Percentiles rank a stretch among this genome's conserved stretches.
Conservation (phyloP, 1,140 invertebrate species). For the Cepaea nemoralis region DNA sequence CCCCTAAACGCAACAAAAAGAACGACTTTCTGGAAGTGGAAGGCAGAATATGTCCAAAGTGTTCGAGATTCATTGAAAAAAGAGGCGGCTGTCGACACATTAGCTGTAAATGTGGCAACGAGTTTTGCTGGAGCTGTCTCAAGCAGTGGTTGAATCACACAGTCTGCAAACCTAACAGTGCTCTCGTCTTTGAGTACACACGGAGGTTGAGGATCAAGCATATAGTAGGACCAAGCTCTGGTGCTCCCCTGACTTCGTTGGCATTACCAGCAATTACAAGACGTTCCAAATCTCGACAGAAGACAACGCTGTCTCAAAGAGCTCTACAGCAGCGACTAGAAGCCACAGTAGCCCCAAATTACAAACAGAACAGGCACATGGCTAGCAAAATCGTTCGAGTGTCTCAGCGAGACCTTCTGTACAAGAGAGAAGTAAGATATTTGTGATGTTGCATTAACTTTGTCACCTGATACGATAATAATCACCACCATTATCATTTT, state of each 20-base stretch:
- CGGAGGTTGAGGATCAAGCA: not conserved
- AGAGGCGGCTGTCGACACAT: slow-evolving; percentile 41
- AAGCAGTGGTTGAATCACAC: not conserved
- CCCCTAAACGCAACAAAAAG: not conserved
- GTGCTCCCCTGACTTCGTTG: no score
- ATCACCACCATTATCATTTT: no score
- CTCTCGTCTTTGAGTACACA: not conserved
- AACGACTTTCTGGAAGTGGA: not conserved
- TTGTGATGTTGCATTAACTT: not conserved
- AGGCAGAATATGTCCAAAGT: slow-evolving; percentile 37
- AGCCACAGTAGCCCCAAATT: not conserved
- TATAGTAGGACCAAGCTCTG: not conserved
- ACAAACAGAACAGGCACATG: no score
- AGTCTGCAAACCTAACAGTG: not conserved
- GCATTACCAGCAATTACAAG: not conserved
- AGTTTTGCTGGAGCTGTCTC: slow-evolving; percentile 43
- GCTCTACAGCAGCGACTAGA: not conserved
- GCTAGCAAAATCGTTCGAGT: not conserved
- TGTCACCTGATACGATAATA: no score
- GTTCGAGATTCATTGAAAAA: slow-evolving; percentile 40
- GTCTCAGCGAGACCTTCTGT: not conserved
- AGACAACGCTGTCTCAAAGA: not conserved
- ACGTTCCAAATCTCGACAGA: not conserved
- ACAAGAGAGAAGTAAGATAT: not conserved
- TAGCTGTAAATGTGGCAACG: slow-evolving; percentile 34